Conservation (phyloP, 2,797 vertebrate species). For the Denticeps clupeoides region DNA sequence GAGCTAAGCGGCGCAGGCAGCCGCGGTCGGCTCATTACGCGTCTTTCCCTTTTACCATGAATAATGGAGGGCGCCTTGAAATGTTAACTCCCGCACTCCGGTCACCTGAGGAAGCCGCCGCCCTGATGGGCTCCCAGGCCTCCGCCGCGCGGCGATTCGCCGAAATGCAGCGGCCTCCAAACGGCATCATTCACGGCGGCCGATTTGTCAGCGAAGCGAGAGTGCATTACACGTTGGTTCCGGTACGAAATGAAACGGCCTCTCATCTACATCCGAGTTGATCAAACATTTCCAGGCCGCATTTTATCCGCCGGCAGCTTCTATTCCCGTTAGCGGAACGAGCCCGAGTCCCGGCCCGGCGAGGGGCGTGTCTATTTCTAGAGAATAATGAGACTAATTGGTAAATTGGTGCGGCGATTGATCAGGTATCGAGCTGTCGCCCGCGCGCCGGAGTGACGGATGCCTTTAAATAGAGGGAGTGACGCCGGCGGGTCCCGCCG, state of each 20-base stretch:
- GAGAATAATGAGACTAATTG: constrained; percentile 60
- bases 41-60: constrained; percentile 39
- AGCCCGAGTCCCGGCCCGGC: too few relatives aligned
- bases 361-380: constrained; percentile 58
- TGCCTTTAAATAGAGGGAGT: constrained; percentile 50
- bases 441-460: constrained; percentile 43
- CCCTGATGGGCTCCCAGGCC: constrained; percentile 10
- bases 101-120: constrained; percentile 31
- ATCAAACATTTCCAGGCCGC: too few relatives aligned
- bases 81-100: constrained; percentile 35
- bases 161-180: too few relatives aligned
- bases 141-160: constrained; percentile 9
- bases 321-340: too few relatives aligned
- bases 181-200: too few relatives aligned
- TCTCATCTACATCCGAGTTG: too few relatives aligned
- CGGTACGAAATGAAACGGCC: too few relatives aligned
- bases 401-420: constrained; percentile 61
- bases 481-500: constrained; percentile 42
- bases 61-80: constrained; percentile 47
- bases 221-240: too few relatives aligned
- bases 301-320: too few relatives aligned
- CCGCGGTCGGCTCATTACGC: constrained; percentile 40
- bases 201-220: too few relatives aligned
- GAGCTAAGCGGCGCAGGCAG: constrained; percentile 17
- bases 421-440: constrained; percentile 53